Conservation (phyloP, 2,888 invertebrate species). For the Drosophila limbata region DNA sequence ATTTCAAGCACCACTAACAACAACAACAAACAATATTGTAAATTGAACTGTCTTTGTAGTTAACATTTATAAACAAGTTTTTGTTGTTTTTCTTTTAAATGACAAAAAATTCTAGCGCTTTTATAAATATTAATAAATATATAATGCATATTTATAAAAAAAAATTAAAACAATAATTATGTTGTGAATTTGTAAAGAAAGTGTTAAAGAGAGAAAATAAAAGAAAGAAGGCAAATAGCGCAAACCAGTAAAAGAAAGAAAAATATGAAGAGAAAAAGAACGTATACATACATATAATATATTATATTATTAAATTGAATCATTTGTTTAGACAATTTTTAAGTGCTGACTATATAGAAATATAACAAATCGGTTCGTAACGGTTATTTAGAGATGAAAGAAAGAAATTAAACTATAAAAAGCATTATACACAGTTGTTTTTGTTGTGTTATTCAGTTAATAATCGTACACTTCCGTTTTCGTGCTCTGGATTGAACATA, state of each 20-base stretch:
- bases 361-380: constrained; percentile 14
- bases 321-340: constrained; percentile 64
- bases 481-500: constrained; percentile 15
- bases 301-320: constrained; percentile 43
- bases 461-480: constrained; percentile 45
- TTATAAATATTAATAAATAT: constrained; percentile 26
- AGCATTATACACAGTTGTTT: constrained; percentile 24
- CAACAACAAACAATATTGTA: constrained; percentile 25
- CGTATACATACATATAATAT: constrained; percentile 27
- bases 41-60: constrained; percentile 26
- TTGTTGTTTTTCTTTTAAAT: constrained; percentile 13
- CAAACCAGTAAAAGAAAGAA: constrained; percentile 43
- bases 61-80: constrained; percentile 11
- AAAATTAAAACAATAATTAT: constrained; percentile 62
- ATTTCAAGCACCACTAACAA: constrained; percentile 8
- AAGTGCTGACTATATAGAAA: constrained; percentile 35
- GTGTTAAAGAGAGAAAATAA: constrained; percentile 37
- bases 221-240: constrained; percentile 53
- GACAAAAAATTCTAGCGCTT: constrained; percentile 33
- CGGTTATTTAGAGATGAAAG: constrained; percentile 22
- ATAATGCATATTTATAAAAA: constrained; percentile 27
- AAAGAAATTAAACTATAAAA: constrained; percentile 7
- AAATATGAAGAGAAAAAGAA: constrained; percentile 3
- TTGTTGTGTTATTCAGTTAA: constrained; percentile 48
- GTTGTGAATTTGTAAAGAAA: constrained; percentile 65